Percentiles rank a stretch among this genome's conserved stretches.
These are phyloP conservation scores for Zaprionus lachaisei DNA, from an alignment of 1,140 invertebrate species.

Conservation along the genomic window DNA sequence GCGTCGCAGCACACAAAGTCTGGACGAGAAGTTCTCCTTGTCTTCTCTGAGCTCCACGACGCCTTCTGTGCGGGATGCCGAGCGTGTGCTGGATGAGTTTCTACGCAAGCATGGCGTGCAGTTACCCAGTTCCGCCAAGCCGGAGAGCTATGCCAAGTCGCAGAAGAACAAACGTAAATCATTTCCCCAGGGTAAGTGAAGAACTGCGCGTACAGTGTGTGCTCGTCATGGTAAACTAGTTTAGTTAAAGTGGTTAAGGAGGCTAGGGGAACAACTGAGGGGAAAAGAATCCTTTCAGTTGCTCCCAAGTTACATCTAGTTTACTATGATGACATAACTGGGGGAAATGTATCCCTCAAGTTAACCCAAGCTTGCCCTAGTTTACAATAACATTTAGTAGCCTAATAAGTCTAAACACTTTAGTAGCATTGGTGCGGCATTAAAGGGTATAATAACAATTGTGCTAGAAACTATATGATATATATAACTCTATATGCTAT, in stretches of 20 bases:
- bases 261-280: background rate
- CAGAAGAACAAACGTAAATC: constrained; percentile 61
- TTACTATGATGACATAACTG: too few species aligned
- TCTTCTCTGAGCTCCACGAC: constrained; percentile 68
- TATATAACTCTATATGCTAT: too few species aligned
- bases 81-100: constrained; percentile 73
- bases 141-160: background rate
- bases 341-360: background rate
- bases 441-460: background rate
- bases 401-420: background rate
- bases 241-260: constrained; percentile 16
- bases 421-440: background rate
- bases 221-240: constrained; percentile 8
- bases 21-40: constrained; percentile 59
- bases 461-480: too few species aligned
- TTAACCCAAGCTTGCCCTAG: background rate
- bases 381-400: constrained; percentile 3
- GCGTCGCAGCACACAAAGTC: constrained; percentile 57
- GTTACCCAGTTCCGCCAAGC: constrained; percentile 33
- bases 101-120: constrained; percentile 60
- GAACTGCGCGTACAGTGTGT: background rate
- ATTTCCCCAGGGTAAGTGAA: constrained; percentile 74
- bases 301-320: background rate
- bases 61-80: constrained; percentile 71
- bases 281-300: background rate